Evolutionary conservation across 1,140 invertebrate species (phyloP), one percentile per base, ranked within the genome.

Genomic region (Drosophila rhopaloa): DNA sequence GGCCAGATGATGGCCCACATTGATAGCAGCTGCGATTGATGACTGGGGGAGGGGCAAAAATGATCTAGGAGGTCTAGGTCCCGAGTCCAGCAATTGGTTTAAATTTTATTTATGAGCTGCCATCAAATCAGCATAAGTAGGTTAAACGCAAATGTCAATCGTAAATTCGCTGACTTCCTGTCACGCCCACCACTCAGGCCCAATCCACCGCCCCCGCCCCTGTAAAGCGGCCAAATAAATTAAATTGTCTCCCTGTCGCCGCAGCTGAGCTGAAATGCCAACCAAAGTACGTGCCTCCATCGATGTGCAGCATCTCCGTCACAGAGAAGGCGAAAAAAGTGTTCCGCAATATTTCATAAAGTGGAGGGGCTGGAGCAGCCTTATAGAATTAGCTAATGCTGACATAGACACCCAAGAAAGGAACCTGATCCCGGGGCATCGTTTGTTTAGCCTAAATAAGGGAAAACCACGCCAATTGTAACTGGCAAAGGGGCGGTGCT

Each of bases 41-140:
- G 84, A 67, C 35, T 46, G 27, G 29, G 27, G 9, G 19, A 19
- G 11, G n/a, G 16, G 1, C 55, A 10, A 56, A 61, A 67, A 63
- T 67, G 60, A 66, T 37, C 65, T 43, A 43, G 29, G 60, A 48
- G 48, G 59, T 73, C 46, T 77, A 56, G 68, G 60, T 48, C 40
- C 16, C 59, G 37, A 24, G 81, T 86, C 81, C 82, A 62, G 83
- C 80, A 83, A 89, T 84, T 89, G 84, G 84, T 89, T 88, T 88
- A 88, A 88, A 88, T 89, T 89, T 89, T 89, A 89, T 89, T 89
- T 89, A 89, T 89, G 84, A 90, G 85, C 85, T 85, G 77, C 81
- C 84, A 89, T 89, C 85, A 89, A 89, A 89, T 89, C 85, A 89
- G 84, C 84, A 89, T 89, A 89, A 88, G 85, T 89, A 89, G 84